phyloP scores from a whole-genome alignment of 2,113 vertebrate species.

The Himantopus leucocephalus region DNA sequence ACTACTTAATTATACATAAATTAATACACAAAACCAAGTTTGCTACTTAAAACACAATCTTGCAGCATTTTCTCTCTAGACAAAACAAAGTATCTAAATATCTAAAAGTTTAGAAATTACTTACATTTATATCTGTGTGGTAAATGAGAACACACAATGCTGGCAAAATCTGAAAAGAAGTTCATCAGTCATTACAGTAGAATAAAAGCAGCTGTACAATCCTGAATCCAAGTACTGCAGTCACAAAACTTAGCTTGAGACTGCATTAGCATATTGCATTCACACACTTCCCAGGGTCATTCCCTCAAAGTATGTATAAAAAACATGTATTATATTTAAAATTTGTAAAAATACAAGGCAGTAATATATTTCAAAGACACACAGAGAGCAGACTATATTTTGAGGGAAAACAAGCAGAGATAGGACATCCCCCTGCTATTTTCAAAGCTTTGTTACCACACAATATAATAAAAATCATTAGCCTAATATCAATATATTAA shows the following conservation, averaged over 20 bases:
- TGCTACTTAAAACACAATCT: neutral
- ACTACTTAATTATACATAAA: neutral
- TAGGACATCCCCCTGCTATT: neutral
- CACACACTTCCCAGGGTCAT: neutral
- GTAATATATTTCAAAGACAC: neutral
- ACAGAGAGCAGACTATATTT: neutral
- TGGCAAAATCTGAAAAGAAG: constrained; percentile 91
- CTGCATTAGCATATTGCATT: neutral
- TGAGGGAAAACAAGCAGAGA: neutral
- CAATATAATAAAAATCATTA: neutral
- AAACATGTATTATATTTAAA: neutral
- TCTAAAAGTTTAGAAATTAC: constrained; percentile 65
- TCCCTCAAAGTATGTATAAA: neutral
- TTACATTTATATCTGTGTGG: constrained; percentile 98
- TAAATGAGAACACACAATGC: constrained; percentile 98
- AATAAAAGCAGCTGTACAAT: neutral
- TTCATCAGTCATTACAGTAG: constrained; percentile 39
- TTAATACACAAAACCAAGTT: neutral
- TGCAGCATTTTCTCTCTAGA: neutral
- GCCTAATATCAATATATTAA: neutral
- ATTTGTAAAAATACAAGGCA: neutral
- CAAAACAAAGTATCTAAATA: neutral
- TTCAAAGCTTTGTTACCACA: neutral
- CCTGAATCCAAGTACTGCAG: neutral
- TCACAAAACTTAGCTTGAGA: neutral